phyloP scores from a whole-genome alignment of 2,113 vertebrate species.

The Strigops habroptila region DNA sequence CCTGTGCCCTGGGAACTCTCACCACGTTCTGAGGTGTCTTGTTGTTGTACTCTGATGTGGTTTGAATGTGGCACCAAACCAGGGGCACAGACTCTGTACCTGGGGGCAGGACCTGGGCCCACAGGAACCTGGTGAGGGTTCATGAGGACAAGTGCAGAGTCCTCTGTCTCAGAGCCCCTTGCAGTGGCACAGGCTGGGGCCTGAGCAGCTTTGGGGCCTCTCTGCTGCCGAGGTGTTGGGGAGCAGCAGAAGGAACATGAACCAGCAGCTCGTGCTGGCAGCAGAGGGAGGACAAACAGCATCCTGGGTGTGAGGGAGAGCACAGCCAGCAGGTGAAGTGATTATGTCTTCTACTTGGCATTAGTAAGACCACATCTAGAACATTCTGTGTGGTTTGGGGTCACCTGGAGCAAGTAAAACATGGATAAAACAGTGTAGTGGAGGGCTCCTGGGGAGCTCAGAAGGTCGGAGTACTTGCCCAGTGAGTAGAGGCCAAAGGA shows the following conservation, averaged over 20 bases:
- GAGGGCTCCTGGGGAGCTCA: neutral
- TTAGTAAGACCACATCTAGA: neutral
- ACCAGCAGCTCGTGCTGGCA: neutral
- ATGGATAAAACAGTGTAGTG: neutral
- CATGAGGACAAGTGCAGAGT: neutral
- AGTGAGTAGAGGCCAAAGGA: neutral
- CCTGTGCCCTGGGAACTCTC: neutral
- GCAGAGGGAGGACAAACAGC: fast-evolving
- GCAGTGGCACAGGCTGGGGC: neutral
- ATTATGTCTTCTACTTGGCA: neutral
- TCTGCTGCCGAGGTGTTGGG: neutral
- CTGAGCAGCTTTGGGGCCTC: neutral
- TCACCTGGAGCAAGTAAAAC: neutral
- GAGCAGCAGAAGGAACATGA: neutral
- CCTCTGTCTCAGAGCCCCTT: neutral
- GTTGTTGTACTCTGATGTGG: fast-evolving
- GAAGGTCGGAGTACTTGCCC: neutral
- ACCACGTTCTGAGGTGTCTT: fast-evolving
- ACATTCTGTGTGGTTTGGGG: neutral
- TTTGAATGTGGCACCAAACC: neutral
- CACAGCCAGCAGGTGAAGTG: neutral
- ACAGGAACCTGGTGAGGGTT: neutral
- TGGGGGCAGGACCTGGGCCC: neutral
- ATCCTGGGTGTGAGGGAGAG: neutral
- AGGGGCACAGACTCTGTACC: neutral